Base-by-base conservation (phyloP, 2,113 vertebrate species). In the Platycercus adscitus region DNA sequence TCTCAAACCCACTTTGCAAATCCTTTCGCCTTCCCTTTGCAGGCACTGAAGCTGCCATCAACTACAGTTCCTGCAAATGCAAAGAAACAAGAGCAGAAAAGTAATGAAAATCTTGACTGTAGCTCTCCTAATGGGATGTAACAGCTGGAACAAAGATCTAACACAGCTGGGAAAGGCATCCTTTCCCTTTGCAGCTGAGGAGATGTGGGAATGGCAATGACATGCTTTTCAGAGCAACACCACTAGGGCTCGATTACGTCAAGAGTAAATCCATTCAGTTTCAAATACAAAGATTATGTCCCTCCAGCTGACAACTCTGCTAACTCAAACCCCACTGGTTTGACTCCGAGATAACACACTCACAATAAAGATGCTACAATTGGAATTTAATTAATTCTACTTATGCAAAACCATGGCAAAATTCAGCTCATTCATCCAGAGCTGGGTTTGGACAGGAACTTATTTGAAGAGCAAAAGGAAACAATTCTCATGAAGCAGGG, bases 101-200 rank as follows among this genome's bases (percentile, higher is more conserved):
- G 92, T 89, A 80, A 87, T 50, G 73, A 92, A 91, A 93, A 92
- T 70, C 91, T 65, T 73, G 71, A 89, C 44, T 76, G 63, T 6
- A 58, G 81, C 94, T 93, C 83, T 92, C 73, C 89, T 96, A 95
- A 97, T 96, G 95, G 95, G 92, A 96, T 94, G 89, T 94, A 97
- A 95, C 92, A 97, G 96, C 93, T 93, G 96, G 95, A 96, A 95
- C 93, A 96, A 95, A 93, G 93, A 96, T 96, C 88, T 96, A 95
- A 92, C 83, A 86, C 91, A 91, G 95, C 91, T 95, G 86, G 92
- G 95, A 93, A 91, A 96, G 83, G 10, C 83, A 89, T 87, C 19
- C 33, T 70, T 94, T 89, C 19, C 86, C 76, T 82, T 53, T 63
- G 70, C 81, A 68, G 81, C 61, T n/a, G 70, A 77, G 73, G 24